Evolutionary conservation across 2,113 vertebrate species (phyloP).

Genomic region (Python bivittatus): DNA sequence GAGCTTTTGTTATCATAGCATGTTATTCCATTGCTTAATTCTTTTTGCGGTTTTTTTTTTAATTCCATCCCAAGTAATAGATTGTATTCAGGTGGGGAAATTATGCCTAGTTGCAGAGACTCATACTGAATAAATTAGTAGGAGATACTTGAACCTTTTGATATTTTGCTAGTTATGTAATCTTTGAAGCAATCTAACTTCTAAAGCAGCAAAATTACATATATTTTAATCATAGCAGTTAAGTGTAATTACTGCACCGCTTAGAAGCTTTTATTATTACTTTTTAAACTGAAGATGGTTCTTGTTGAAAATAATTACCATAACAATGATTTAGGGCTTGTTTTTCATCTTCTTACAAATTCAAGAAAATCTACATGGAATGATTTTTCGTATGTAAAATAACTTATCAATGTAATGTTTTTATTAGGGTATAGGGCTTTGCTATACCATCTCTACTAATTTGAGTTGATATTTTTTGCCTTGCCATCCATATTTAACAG

Average conservation of each 20-base stretch:
- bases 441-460: slow-evolving; percentile 38
- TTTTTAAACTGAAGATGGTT: slow-evolving; percentile 69
- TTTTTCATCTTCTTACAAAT: slow-evolving; percentile 64
- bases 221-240: slow-evolving; percentile 75
- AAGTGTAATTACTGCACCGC: slow-evolving; percentile 74
- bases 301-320: slow-evolving; percentile 70
- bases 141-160: slow-evolving; percentile 41
- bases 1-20: background rate
- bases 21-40: background rate
- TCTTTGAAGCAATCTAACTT: slow-evolving; percentile 63
- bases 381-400: slow-evolving; percentile 60
- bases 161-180: slow-evolving; percentile 63
- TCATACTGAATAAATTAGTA: slow-evolving; percentile 15
- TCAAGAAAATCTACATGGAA: slow-evolving; percentile 66
- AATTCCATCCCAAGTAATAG: background rate
- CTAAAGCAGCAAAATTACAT: slow-evolving; percentile 71
- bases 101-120: background rate
- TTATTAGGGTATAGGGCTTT: slow-evolving; percentile 55
- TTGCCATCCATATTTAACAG: slow-evolving; percentile 37
- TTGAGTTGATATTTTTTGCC: slow-evolving; percentile 22
- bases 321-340: slow-evolving; percentile 70
- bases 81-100: slow-evolving; percentile 11
- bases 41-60: background rate
- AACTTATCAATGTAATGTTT: slow-evolving; percentile 60
- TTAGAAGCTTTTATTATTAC: slow-evolving; percentile 70